A percentile compares a stretch with the other conserved stretches of the same genome.
Evolutionary conservation across 2,888 invertebrate species (phyloP).

Genomic region (Stratiomys singularior): DNA sequence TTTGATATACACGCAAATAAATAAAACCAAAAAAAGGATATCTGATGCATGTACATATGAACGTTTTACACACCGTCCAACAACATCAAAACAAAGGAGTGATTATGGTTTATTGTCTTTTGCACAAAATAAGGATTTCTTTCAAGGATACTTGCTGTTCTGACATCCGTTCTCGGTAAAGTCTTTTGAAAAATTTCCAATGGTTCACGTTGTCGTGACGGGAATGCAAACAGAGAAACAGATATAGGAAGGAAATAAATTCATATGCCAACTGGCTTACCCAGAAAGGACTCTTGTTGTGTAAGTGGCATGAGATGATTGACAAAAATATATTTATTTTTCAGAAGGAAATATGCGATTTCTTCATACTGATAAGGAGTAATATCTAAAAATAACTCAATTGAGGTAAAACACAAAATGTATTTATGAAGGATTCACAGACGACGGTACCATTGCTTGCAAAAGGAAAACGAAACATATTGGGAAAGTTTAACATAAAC

Average conservation of each 20-base stretch:
- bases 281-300: neutral
- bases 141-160: slow-evolving; percentile 10
- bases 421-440: no score
- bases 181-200: neutral
- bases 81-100: neutral
- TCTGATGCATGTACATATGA: neutral
- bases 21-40: neutral
- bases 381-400: no score
- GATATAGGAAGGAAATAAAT: neutral
- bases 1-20: neutral
- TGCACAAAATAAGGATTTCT: neutral
- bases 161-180: neutral
- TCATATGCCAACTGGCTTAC: neutral
- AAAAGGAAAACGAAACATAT: no score
- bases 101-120: slow-evolving; percentile 3
- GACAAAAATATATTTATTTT: no score
- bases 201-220: neutral
- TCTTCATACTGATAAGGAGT: no score
- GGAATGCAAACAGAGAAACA: no score
- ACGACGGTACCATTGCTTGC: no score
- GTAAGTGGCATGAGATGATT: neutral
- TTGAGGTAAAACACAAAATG: no score
- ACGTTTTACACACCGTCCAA: neutral
- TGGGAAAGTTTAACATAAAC: no score
- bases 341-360: no score